Evolutionary conservation across 2,113 vertebrate species (phyloP).

Genomic region (Polypterus bichir): DNA sequence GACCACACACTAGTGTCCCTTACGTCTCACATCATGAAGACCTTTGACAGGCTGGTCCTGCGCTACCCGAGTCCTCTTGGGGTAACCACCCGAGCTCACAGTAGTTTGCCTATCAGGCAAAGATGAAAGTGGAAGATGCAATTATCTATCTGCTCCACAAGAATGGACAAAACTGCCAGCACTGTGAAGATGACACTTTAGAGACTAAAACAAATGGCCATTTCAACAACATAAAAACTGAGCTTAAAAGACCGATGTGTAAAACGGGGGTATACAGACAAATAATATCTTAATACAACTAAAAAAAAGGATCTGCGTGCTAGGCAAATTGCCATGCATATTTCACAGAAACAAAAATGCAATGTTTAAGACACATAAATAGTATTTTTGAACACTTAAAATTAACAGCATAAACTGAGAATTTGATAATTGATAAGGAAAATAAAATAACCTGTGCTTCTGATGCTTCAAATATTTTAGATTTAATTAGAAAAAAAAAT

Average conservation of each 20-base stretch:
- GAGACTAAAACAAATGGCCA: neutral
- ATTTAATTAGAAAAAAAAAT: neutral
- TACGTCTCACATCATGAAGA: too few species aligned
- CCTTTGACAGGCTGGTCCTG: too few species aligned
- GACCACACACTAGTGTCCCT: too few species aligned
- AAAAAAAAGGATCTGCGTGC: neutral
- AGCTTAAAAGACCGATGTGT: neutral
- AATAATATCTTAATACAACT: neutral
- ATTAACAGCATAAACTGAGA: neutral
- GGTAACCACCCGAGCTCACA: too few species aligned
- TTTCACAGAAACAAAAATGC: neutral
- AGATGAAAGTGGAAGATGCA: too few species aligned
- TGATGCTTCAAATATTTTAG: neutral
- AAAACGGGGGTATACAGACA: too few species aligned
- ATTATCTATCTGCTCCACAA: too few species aligned
- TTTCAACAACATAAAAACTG: neutral
- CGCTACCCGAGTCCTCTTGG: too few species aligned
- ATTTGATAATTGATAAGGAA: neutral
- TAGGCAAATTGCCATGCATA: neutral
- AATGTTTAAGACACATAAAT: neutral
- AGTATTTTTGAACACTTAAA: neutral
- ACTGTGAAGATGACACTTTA: neutral
- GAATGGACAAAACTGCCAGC: too few species aligned
- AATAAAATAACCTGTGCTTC: neutral
- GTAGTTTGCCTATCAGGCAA: too few species aligned